Evolutionary conservation across 2,888 invertebrate species (phyloP).

Genomic region (Parthenolecanium corni): DNA sequence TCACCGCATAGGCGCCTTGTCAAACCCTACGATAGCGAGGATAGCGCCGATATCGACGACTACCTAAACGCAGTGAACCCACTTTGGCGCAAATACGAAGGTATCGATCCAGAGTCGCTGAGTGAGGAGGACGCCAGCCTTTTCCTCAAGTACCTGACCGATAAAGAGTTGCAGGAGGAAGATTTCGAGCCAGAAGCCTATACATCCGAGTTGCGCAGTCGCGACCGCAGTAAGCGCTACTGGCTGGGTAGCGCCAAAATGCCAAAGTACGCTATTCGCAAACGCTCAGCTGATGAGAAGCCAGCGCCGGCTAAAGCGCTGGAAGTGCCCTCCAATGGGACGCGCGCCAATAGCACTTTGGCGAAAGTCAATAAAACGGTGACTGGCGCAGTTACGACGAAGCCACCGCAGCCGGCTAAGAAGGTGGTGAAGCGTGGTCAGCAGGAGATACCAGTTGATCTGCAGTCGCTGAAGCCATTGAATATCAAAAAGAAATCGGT

Average conservation of each 20-base stretch:
- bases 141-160: conserved; percentile 23
- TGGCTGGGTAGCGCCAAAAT: conserved; percentile 28
- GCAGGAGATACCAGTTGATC: conserved; percentile 54
- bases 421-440: conserved; percentile 40
- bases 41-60: conserved; percentile 43
- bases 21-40: conserved; percentile 24
- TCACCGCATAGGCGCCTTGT: conserved; percentile 23
- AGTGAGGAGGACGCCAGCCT: conserved; percentile 10
- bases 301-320: conserved; percentile 20
- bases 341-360: not conserved
- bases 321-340: too few relatives aligned
- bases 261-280: conserved; percentile 31
- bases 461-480: conserved; percentile 41
- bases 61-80: conserved; percentile 46
- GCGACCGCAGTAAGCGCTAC: conserved; percentile 28
- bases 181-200: conserved; percentile 26
- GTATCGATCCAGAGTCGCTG: conserved; percentile 1
- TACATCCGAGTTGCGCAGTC: not conserved
- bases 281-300: conserved; percentile 33
- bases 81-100: conserved; percentile 48
- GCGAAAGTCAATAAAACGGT: too few relatives aligned
- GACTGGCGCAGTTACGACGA: too few relatives aligned
- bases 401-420: too few relatives aligned
- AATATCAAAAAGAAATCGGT: conserved; percentile 64
- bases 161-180: conserved; percentile 31